A percentile compares a stretch with the other conserved stretches of the same genome.
phyloP scores from a whole-genome alignment of 2,113 vertebrate genomes.

The Glaucomys volans region DNA sequence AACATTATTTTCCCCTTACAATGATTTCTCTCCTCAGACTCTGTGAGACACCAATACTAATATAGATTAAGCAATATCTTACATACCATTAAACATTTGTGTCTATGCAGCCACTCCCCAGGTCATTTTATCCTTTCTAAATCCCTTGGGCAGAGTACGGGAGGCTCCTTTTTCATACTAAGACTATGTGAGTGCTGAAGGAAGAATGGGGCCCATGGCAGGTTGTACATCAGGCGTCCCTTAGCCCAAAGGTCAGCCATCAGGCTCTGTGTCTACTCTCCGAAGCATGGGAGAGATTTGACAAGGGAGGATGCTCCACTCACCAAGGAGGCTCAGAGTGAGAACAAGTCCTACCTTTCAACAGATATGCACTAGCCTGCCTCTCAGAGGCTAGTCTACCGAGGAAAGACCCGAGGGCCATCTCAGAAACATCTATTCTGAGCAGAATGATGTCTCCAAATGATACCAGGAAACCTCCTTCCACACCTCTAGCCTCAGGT shows the following conservation, averaged over 20 bases:
- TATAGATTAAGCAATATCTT: not conserved
- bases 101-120: not conserved
- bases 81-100: not conserved
- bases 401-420: not conserved
- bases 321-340: not conserved
- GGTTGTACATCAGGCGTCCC: not conserved
- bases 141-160: too few species aligned
- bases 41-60: not conserved
- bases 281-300: not conserved
- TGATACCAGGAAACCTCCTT: not conserved
- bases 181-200: not conserved
- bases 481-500: not conserved
- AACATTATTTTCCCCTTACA: not conserved
- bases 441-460: not conserved
- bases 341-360: not conserved
- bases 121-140: not conserved
- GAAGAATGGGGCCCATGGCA: not conserved
- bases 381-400: not conserved
- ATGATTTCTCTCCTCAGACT: not conserved
- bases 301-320: not conserved
- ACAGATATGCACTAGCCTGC: not conserved
- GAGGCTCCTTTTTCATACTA: not conserved
- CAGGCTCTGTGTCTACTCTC: fast-evolving
- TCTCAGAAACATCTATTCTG: not conserved
- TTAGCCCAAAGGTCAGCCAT: not conserved